Evolutionary conservation across 1,140 invertebrate genomes (phyloP), one percentile per base, ranked within the genome.

Genomic region (Drosophila chauvacae): DNA sequence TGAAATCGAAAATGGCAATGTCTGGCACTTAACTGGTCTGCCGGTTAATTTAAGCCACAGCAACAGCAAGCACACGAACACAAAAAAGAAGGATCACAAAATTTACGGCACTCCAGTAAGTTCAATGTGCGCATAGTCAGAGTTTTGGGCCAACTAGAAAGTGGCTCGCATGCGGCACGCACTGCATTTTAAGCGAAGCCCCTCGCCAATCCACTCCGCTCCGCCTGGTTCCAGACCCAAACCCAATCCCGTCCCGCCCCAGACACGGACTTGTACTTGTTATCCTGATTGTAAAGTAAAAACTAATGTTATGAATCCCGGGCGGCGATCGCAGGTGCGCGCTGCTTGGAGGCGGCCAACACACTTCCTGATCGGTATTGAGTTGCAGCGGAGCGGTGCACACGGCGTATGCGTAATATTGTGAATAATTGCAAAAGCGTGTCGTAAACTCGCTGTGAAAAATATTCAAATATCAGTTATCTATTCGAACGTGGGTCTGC

Each of bases 371-470:
- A 63, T 80, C 59, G 69, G 70, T 80, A 72, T 79, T 76, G 68
- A 57, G 71, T 77, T 80, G 81, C 76, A 64, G 39, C 48, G 48
- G 35, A 30, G 18, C 47, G 33, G 45, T 53, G 26, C 39, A 68
- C 58, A 59, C 60, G 75, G 81, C 81, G 81, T 84, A 84, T 84
- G 81, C 81, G 81, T 84, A 84, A 84, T 84, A 84, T 84, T 84
- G 71, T 84, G 81, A 84, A 83, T 84, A 84, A 84, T 84, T 84
- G 81, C 81, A 84, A 84, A 84, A 84, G 77, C 81, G 81, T 84
- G 81, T 84, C 66, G 81, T 80, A 76, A 77, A 84, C 60, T 45
- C 30, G 57, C 66, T 57, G 65, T 62, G 57, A 48, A 83, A 56
- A 83, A 53, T 74, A 82, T 79, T 83, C 61, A 74, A 79, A 83